Evolutionary conservation across 2,113 vertebrate genomes (phyloP).

Genomic region (Melanerpes formicivorus): DNA sequence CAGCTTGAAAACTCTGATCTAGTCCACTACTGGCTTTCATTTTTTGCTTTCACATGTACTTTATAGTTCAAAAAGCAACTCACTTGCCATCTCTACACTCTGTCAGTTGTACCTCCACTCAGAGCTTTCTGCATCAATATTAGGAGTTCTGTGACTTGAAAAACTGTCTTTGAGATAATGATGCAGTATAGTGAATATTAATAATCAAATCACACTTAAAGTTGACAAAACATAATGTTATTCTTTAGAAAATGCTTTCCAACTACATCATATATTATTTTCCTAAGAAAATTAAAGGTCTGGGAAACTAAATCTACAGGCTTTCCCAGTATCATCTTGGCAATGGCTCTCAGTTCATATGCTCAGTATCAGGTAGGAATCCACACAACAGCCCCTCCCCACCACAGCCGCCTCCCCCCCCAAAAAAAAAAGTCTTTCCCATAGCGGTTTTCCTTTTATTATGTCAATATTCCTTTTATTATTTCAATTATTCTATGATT

Average conservation of each 20-base stretch:
- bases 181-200: background rate
- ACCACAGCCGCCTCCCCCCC: too few species aligned
- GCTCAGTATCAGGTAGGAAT: background rate
- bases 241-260: background rate
- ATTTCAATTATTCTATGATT: background rate
- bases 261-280: background rate
- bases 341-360: background rate
- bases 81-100: background rate
- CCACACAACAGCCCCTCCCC: too few species aligned
- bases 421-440: background rate
- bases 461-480: background rate
- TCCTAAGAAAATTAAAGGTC: background rate
- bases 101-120: background rate
- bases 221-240: background rate
- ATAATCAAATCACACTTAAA: background rate
- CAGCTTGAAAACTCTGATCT: background rate
- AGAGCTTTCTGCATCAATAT: background rate
- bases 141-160: background rate
- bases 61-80: background rate
- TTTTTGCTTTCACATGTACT: background rate
- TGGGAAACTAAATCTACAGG: background rate
- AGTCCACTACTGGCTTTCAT: background rate
- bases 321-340: background rate
- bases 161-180: background rate
- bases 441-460: background rate